phyloP scores from a whole-genome alignment of 1,140 invertebrate genomes.

The Apis dorsata region DNA sequence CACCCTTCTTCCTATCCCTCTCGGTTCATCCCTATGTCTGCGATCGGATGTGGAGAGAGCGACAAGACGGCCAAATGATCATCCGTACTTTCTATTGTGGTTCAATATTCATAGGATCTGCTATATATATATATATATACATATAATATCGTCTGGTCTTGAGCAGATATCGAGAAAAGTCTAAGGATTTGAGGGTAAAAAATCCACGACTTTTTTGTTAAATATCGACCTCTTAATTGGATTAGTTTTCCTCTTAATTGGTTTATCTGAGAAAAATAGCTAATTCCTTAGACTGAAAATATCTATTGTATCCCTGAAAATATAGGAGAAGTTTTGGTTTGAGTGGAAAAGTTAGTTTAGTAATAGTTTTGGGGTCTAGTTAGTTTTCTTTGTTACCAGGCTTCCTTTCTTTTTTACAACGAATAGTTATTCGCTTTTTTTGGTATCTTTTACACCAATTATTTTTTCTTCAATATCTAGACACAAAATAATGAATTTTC shows the following conservation, averaged over 20 bases:
- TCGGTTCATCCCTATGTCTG: not conserved
- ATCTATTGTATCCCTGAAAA: not conserved
- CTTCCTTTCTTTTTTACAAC: no score
- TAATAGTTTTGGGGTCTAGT: no score
- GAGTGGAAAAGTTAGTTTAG: not conserved
- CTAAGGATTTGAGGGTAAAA: not conserved
- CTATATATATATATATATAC: not conserved
- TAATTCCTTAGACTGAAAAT: not conserved
- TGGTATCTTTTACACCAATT: no score
- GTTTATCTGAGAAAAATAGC: not conserved
- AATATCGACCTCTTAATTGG: not conserved
- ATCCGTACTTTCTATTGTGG: not conserved
- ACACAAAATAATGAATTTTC: no score
- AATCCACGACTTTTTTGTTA: not conserved
- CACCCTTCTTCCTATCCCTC: not conserved
- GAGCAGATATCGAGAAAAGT: not conserved
- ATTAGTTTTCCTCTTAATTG: slow-evolving; percentile 13
- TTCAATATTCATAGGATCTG: not conserved
- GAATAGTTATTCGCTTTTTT: no score
- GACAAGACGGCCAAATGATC: slow-evolving; percentile 26
- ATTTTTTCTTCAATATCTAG: no score
- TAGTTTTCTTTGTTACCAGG: no score
- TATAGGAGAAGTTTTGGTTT: not conserved
- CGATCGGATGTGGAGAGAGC: not conserved
- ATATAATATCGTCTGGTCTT: not conserved